These are phyloP conservation scores for Cettia cetti DNA, from an alignment of 2,113 vertebrate genomes.

Conservation along the genomic window DNA sequence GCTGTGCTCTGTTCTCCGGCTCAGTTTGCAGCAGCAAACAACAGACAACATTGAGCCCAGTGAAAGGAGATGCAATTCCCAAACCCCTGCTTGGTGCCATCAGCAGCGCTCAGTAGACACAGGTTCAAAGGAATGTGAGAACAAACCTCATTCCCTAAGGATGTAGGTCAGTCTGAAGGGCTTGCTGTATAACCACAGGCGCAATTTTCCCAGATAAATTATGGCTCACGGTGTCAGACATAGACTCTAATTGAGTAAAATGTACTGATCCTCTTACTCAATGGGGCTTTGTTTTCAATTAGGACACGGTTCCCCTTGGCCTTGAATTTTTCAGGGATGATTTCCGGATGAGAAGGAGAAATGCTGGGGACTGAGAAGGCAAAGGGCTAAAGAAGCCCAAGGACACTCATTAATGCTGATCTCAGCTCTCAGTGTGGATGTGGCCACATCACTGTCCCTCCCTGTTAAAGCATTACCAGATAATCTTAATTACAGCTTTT, in stretches of 20 bases:
- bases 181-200: neutral
- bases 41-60: neutral
- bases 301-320: neutral
- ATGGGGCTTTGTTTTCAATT: slow-evolving; percentile 22
- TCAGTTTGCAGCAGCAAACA: neutral
- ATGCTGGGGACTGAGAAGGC: neutral
- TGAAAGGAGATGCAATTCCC: neutral
- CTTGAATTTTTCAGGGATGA: slow-evolving; percentile 7
- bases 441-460: rapidly evolving
- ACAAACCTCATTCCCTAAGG: neutral
- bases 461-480: neutral
- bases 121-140: neutral
- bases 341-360: neutral
- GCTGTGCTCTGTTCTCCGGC: neutral
- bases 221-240: neutral
- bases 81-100: neutral
- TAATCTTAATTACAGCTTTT: neutral
- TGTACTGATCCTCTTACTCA: neutral
- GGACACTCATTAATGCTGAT: neutral
- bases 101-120: neutral
- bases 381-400: neutral
- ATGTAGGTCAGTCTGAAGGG: neutral
- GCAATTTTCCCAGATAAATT: neutral
- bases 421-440: neutral
- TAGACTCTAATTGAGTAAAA: neutral